Conservation (phyloP, 2,888 invertebrate species). For the Urechis unicinctus region DNA sequence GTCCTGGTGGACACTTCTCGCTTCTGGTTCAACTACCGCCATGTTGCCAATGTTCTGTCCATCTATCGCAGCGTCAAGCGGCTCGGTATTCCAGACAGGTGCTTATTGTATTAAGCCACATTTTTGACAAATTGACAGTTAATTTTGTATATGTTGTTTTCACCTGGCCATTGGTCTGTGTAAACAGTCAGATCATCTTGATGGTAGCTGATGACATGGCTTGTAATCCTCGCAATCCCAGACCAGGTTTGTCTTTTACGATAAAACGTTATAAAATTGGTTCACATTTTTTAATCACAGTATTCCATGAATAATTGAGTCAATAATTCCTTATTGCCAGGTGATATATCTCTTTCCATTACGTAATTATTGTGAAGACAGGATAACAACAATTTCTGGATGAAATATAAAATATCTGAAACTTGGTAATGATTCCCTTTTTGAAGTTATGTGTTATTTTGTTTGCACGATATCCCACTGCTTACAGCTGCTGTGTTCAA, state of each 20-base stretch:
- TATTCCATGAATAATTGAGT: too few species aligned
- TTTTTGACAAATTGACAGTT: background rate
- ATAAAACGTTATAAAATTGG: too few species aligned
- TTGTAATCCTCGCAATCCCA: slow-evolving; percentile 94
- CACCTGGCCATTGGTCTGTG: slow-evolving; percentile 4
- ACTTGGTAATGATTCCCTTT: background rate
- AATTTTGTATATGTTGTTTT: slow-evolving; percentile 1
- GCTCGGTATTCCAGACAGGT: slow-evolving; percentile 91
- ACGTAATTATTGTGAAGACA: too few species aligned
- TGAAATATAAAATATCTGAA: too few species aligned
- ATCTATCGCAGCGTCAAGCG: slow-evolving; percentile 97
- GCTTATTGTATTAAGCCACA: slow-evolving; percentile 3
- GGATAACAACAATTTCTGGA: too few species aligned
- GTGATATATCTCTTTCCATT: too few species aligned
- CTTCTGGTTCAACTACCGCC: slow-evolving; percentile 99
- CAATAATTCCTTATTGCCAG: too few species aligned
- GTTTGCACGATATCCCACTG: background rate
- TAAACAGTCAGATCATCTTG: slow-evolving; percentile 78
- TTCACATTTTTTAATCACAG: too few species aligned
- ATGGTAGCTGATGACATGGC: slow-evolving; percentile 99
- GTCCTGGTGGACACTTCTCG: slow-evolving; percentile 96
- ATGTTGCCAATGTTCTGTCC: slow-evolving; percentile 97
- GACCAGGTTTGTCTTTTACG: slow-evolving; percentile 69
- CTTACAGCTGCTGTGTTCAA: slow-evolving; percentile 85
- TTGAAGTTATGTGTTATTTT: background rate